A percentile compares a stretch with the other conserved stretches of the same genome.
Conservation (phyloP, 2,113 vertebrate genomes). For the Campylomormyrus numenius region DNA sequence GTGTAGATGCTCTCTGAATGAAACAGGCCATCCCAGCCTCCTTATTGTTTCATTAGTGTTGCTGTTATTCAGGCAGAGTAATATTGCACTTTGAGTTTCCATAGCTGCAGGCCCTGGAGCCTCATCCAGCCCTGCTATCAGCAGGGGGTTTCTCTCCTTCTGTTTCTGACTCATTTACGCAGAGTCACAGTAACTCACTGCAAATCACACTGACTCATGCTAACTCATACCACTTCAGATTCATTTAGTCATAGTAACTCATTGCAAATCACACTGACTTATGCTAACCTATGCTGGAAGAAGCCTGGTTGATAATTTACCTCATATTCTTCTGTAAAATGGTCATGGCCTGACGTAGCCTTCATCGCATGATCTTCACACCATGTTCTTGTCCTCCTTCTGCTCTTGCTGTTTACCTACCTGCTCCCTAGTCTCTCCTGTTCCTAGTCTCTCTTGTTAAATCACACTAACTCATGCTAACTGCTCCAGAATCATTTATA, state of each 20-base stretch:
- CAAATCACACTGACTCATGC: not conserved
- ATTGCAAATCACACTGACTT: not conserved
- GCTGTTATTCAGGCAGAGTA: not conserved
- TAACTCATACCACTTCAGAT: not conserved
- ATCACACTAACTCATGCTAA: not conserved
- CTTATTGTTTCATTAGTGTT: not conserved
- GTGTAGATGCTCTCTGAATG: not conserved
- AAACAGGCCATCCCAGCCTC: not conserved
- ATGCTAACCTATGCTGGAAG: not conserved
- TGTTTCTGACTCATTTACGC: not conserved
- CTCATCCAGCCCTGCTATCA: not conserved
- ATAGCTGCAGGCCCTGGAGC: not conserved
- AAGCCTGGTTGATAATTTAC: too few species aligned
- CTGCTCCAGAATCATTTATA: not conserved
- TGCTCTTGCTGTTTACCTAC: not conserved
- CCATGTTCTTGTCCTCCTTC: not conserved
- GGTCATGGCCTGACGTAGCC: not conserved
- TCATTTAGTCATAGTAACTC: not conserved
- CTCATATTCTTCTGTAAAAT: too few species aligned
- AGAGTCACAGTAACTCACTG: not conserved
- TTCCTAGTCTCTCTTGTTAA: not conserved
- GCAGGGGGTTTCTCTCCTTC: not conserved
- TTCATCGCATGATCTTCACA: not conserved
- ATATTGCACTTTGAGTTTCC: not conserved
- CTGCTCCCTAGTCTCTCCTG: not conserved